phyloP scores from a whole-genome alignment of 2,113 vertebrate species.

The Siniperca knerii region DNA sequence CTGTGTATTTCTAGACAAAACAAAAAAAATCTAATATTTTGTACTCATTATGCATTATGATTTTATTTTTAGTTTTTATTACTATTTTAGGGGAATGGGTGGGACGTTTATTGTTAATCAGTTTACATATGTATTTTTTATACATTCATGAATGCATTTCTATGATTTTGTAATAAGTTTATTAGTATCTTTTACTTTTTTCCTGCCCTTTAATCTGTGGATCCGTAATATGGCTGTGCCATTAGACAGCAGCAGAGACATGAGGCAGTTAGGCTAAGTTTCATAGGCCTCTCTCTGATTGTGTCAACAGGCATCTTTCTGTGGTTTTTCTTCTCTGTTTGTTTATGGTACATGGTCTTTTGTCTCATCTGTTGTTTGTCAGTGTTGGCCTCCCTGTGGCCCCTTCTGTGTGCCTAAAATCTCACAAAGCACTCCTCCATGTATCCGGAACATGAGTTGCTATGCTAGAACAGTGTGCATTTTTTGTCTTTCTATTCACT shows the following conservation, averaged over 20 bases:
- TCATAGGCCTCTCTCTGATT: constrained; percentile 64
- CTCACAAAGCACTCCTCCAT: constrained; percentile 45
- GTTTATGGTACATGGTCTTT: constrained; percentile 59
- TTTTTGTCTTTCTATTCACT: constrained; percentile 27
- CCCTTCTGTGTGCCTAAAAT: constrained; percentile 29
- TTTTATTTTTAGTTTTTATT: constrained; percentile 77
- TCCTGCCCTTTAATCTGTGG: constrained; percentile 66
- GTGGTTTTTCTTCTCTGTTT: constrained; percentile 57
- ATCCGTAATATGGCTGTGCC: constrained; percentile 74
- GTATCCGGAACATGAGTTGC: constrained; percentile 25
- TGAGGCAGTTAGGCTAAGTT: constrained; percentile 58
- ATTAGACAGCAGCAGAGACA: constrained; percentile 68
- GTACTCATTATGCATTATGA: constrained; percentile 74
- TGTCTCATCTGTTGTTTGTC: constrained; percentile 65
- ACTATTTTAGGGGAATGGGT: constrained; percentile 74
- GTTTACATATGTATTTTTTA: constrained; percentile 83
- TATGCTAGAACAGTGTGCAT: neutral
- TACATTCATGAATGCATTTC: constrained; percentile 70
- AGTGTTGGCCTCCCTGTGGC: constrained; percentile 42
- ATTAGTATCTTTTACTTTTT: constrained; percentile 70
- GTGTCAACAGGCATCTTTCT: constrained; percentile 69
- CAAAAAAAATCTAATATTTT: constrained; percentile 66
- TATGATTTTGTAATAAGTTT: constrained; percentile 74
- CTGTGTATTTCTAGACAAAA: constrained; percentile 60
- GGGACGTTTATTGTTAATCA: constrained; percentile 79